Evolutionary conservation across 2,888 invertebrate genomes (phyloP).

Genomic region (Ichneumoninae sp.): DNA sequence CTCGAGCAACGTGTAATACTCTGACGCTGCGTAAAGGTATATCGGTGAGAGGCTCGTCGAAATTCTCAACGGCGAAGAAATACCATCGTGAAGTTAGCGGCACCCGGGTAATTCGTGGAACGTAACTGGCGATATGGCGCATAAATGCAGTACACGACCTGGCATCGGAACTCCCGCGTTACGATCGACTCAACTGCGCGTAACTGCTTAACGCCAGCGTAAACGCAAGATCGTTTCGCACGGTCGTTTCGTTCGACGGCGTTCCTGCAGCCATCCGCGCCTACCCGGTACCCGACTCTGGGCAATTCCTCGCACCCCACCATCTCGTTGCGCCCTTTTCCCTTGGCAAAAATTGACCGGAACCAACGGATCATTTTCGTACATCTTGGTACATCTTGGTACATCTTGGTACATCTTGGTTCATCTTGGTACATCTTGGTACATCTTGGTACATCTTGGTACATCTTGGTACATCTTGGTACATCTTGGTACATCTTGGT

Average conservation of each 20-base stretch:
- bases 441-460: background rate
- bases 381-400: no score
- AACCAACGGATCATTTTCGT: background rate
- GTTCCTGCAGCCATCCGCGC: slow-evolving; percentile 7
- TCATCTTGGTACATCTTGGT: no score
- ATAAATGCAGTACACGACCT: slow-evolving; percentile 68
- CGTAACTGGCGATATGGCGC: slow-evolving; percentile 71
- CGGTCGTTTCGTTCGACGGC: slow-evolving; percentile 62
- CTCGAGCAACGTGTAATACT: slow-evolving; percentile 18
- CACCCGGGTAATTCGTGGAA: slow-evolving; percentile 67
- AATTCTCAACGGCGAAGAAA: slow-evolving; percentile 52
- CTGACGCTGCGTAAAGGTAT: background rate
- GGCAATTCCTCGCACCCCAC: background rate
- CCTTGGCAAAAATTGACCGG: slow-evolving; percentile 2
- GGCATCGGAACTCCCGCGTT: slow-evolving; percentile 53
- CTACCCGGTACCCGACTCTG: background rate
- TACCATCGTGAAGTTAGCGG: slow-evolving; percentile 31
- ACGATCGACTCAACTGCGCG: slow-evolving; percentile 74
- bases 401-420: background rate
- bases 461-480: background rate
- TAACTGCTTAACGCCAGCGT: slow-evolving; percentile 73
- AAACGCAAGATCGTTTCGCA: slow-evolving; percentile 69
- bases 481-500: no score
- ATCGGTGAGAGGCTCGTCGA: slow-evolving; percentile 25
- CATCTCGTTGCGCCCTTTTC: slow-evolving; percentile 31